Evolutionary conservation across 2,113 vertebrate species (phyloP).

Genomic region (Phycodurus eques): DNA sequence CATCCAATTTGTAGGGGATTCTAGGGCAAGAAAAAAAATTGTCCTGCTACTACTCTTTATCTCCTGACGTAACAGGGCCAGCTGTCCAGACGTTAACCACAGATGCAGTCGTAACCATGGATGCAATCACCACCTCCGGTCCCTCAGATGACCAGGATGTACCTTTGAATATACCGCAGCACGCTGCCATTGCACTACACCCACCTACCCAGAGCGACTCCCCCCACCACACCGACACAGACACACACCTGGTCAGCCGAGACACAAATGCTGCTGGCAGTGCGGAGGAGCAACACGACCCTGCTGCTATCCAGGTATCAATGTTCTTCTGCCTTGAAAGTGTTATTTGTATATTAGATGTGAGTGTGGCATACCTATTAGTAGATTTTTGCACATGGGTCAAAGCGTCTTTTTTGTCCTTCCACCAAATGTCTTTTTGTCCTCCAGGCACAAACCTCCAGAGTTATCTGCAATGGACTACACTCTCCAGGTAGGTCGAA

Average conservation of each 20-base stretch:
- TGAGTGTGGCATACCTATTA: neutral
- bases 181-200: conserved; percentile 79
- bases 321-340: neutral
- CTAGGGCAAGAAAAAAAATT: neutral
- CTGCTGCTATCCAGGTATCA: neutral
- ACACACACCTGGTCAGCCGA: conserved; percentile 1
- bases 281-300: neutral
- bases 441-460: conserved; percentile 22
- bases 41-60: neutral
- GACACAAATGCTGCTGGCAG: conserved; percentile 2
- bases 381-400: neutral
- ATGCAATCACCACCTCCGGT: conserved; percentile 5
- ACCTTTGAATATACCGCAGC: conserved; percentile 68
- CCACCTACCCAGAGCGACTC: conserved; percentile 81
- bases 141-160: conserved; percentile 35
- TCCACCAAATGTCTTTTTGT: neutral
- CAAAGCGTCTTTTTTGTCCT: neutral
- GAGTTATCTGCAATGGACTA: conserved; percentile 41
- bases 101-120: conserved; percentile 9
- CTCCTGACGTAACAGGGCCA: neutral
- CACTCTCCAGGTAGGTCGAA: conserved; percentile 70
- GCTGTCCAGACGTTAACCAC: neutral
- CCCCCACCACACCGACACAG: conserved; percentile 23
- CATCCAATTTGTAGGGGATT: neutral
- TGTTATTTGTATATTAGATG: neutral